Evolutionary conservation across 2,113 vertebrate genomes (phyloP), one percentile per base, ranked within the genome.

Genomic region (Glareola pratincola): DNA sequence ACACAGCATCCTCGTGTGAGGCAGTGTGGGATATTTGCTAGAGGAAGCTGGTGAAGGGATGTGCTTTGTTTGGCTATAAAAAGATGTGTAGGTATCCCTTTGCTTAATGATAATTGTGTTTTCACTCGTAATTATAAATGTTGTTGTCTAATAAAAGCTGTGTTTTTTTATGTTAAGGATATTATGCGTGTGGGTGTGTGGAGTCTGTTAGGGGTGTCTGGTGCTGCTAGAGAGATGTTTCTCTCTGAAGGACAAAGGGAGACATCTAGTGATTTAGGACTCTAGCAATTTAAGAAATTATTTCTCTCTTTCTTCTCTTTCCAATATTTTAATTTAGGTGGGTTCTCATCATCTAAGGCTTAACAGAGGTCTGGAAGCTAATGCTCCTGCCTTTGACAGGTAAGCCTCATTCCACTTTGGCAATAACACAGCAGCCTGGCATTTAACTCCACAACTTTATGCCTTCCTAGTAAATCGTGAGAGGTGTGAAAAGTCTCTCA

Each of bases 301-400:
- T 62, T 96, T 94, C 41, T 78, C 23, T 37, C 4, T 72, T 29
- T 71, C 48, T 60, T 26, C 72, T n/a, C 47, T 43, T 89, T 87
- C 32, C 69, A 72, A 89, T 97, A 39, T 95, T 85, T 77, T 59
- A 45, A 50, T 91, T 56, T 71, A 99, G 98, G 98, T 98, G 63
- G 98, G 98, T 83, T 98, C 98, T 77, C 97, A 95, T 92, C 98
- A 98, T 97, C 90, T 99, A 78, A 98, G 97, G 67, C 98, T 99
- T 78, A 98, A 97, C 88, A 97, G 98, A 97, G 98, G 98, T 96
- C 96, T 98, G 57, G 98, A 99, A 96, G 98, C 98, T 59, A 98
- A 98, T 64, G 98, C 98, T 56, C 98, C 98, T 95, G 98, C 98
- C 67, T 99, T 99, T 67, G 98, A 99, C 96, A 98, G 98, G 98